phyloP scores from a whole-genome alignment of 1,140 invertebrate species.

The Leucophenga varia region DNA sequence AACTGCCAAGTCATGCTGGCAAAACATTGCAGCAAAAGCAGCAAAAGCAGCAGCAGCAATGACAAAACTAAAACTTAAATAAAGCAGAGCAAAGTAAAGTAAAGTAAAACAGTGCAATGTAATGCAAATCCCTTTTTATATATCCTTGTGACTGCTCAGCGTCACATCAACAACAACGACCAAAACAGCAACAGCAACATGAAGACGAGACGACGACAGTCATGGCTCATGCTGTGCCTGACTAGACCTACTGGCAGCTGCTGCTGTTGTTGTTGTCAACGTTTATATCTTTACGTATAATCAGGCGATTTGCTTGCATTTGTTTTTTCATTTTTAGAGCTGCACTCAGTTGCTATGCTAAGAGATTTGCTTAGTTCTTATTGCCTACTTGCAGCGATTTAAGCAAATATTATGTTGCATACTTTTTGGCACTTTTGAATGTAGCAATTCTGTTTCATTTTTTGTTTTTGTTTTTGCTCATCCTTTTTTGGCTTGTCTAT shows the following conservation, averaged over 20 bases:
- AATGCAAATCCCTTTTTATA: constrained; percentile 38
- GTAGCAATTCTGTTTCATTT: constrained; percentile 25
- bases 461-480: constrained; percentile 7
- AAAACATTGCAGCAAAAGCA: constrained; percentile 9
- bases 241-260: constrained; percentile 13
- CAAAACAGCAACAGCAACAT: constrained; percentile 22
- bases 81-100: constrained; percentile 7
- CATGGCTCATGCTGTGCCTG: constrained; percentile 1
- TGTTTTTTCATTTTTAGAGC: background rate
- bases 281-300: constrained; percentile 42
- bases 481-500: constrained; percentile 16
- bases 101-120: constrained; percentile 31
- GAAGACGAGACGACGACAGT: constrained; percentile 4
- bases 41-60: constrained; percentile 15
- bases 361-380: constrained; percentile 28
- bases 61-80: constrained; percentile 10
- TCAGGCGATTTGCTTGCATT: constrained; percentile 49
- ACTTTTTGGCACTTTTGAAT: constrained; percentile 35
- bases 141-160: constrained; percentile 19
- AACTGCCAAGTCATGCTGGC: no score
- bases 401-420: constrained; percentile 22
- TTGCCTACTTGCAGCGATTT: constrained; percentile 18
- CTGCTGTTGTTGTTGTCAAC: no score
- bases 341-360: constrained; percentile 8
- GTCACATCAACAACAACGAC: constrained; percentile 32